Evolutionary conservation across 2,888 invertebrate genomes (phyloP), one percentile per base, ranked within the genome.

Genomic region (Gerosis bhagava): DNA sequence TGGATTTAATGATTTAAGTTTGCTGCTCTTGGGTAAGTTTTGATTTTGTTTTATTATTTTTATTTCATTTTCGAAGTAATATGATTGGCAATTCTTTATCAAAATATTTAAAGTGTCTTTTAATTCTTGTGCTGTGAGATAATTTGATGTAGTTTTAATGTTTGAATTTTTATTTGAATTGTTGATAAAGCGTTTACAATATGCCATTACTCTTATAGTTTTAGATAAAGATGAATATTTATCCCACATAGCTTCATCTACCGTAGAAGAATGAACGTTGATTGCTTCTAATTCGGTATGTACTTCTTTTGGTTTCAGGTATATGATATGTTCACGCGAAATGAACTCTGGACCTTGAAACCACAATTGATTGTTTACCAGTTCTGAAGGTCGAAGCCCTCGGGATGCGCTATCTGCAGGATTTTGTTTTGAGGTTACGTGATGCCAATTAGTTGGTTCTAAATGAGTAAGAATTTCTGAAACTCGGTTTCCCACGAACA

Each of bases 11-110:
- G n/a, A n/a, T n/a, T n/a, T n/a, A n/a, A n/a, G n/a, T n/a, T n/a
- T n/a, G n/a, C n/a, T n/a, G n/a, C n/a, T n/a, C n/a, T 32, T 32
- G 11, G 32, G 32, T 32, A 32, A 32, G 32, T 19, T 12, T 39
- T 21, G 11, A 4, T 19, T 39, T 17, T 8, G 8, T n/a, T 26
- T 19, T 17, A 39, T 26, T 39, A 39, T 17, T 16, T 26, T 39
- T 1, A 39, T 37, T 37, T 37, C 36, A 10, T 36, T n/a, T 11
- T 16, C 11, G 17, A 37, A 37, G 10, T 37, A 5, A 16, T 10
- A 6, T 11, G 5, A 7, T 37, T 37, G 36, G 7, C 36, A 37
- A 4, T 6, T 1, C 13, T 37, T 37, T 25, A 37, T 25, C 7
- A 15, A 15, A 7, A 17, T 15, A 13, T 1, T 39, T 17, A 39